Percentiles rank a stretch among this genome's conserved stretches.
These are phyloP conservation scores for Drosophila paranaensis DNA, from an alignment of 2,888 invertebrate species.

Conservation along the genomic window DNA sequence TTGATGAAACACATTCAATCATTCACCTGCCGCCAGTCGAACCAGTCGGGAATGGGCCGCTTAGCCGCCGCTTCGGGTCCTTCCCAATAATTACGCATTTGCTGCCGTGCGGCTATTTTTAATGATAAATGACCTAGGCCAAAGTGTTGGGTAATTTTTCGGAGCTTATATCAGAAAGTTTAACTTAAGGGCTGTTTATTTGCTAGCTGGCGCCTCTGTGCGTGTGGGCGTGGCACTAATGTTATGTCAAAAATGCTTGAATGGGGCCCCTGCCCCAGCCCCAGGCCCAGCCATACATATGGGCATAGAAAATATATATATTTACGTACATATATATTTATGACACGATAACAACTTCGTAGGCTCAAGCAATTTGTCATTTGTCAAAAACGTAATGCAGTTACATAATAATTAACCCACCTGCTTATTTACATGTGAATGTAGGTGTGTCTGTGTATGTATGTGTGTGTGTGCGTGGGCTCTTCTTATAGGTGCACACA, in stretches of 20 bases:
- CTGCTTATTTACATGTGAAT: slow-evolving; percentile 31
- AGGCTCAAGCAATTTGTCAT: slow-evolving; percentile 71
- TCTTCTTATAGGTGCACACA: neutral
- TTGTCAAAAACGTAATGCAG: slow-evolving; percentile 76
- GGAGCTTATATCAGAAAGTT: slow-evolving; percentile 69
- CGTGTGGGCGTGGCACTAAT: slow-evolving; percentile 68
- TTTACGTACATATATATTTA: slow-evolving; percentile 35
- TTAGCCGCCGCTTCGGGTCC: neutral
- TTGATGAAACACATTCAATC: slow-evolving; percentile 81
- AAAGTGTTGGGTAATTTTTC: slow-evolving; percentile 77
- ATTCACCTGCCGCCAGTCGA: slow-evolving; percentile 38
- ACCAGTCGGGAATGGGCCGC: neutral
- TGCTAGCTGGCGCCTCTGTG: slow-evolving; percentile 30
- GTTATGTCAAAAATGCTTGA: slow-evolving; percentile 72
- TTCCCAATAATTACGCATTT: slow-evolving; percentile 76
- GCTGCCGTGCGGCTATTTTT: slow-evolving; percentile 70
- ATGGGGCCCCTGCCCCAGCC: neutral
- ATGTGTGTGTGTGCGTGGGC: slow-evolving; percentile 1
- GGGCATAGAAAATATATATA: slow-evolving; percentile 1
- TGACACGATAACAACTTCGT: slow-evolving; percentile 26
- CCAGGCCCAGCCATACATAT: neutral
- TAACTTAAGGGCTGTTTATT: slow-evolving; percentile 67
- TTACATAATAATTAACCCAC: slow-evolving; percentile 75
- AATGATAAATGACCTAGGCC: slow-evolving; percentile 75
- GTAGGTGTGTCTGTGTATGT: neutral